Evolutionary conservation across 2,888 invertebrate genomes (phyloP), one percentile per base, ranked within the genome.

Genomic region (Epinotia bilunana): DNA sequence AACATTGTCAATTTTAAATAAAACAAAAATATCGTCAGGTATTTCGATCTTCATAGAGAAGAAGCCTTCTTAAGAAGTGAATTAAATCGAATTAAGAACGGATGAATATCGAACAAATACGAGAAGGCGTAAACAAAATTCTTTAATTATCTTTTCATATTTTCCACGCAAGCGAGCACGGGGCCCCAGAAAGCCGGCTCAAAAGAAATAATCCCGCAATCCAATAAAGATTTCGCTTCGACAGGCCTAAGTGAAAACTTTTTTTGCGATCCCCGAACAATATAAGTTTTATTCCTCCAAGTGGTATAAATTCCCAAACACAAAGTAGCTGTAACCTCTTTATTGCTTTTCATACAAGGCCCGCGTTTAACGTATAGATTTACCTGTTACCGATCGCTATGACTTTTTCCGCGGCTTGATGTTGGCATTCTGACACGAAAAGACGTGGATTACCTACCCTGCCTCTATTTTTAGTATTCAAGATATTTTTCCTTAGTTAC

Each of bases 311-410:
- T 92, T 93, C 88, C 87, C 92, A 89, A 91, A 92, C 90, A 93
- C 93, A 93, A 93, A 93, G 92, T 93, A 92, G 91, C 91, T 90
- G 88, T 90, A 91, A 91, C 92, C 91, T 91, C 90, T 92, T 93
- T 93, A 93, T 93, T 91, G 92, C 90, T 91, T 93, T 93, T 93
- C 91, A 93, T 93, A 93, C 71, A 91, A 89, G 87, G 87, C 80
- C 88, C 83, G 77, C 86, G 86, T 87, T 90, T 87, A 89, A 88
- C 88, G 88, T 88, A 90, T 89, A 90, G 88, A 88, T 90, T 88
- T 86, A 81, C 87, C 86, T 86, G 86, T 87, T 87, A 84, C 83
- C 86, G 86, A 87, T 88, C 84, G 83, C 85, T 82, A 83, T 84
- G 85, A 82, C 84, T 88, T 86, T 84, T 84, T 83, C 77, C 58